These are phyloP conservation scores for Labeo catla DNA, from an alignment of 2,113 vertebrate species.

Conservation along the genomic window DNA sequence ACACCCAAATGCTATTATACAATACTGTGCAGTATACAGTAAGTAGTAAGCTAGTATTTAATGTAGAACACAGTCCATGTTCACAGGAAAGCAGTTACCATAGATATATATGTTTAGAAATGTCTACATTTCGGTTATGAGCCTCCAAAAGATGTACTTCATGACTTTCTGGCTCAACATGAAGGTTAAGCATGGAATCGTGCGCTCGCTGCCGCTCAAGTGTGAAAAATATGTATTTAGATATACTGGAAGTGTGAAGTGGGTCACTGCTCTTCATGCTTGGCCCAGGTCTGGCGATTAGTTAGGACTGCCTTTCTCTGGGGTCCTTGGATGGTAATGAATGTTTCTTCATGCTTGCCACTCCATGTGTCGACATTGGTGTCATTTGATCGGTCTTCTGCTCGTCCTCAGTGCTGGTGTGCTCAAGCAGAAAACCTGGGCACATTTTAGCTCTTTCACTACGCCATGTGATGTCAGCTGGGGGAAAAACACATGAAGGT, in stretches of 20 bases:
- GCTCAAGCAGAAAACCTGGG: slow-evolving; percentile 3
- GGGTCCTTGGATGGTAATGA: slow-evolving; percentile 35
- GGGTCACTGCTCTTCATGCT: slow-evolving; percentile 49
- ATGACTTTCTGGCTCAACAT: background rate
- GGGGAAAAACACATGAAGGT: background rate
- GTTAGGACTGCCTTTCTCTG: slow-evolving; percentile 41
- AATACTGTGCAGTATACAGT: background rate
- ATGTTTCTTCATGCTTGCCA: slow-evolving; percentile 32
- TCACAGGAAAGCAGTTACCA: background rate
- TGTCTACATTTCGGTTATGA: background rate
- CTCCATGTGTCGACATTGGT: background rate
- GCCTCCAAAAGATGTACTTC: background rate
- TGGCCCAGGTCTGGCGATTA: slow-evolving; percentile 31
- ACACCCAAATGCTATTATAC: background rate
- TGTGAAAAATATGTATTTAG: slow-evolving; percentile 58
- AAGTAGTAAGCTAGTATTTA: background rate
- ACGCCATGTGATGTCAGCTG: background rate
- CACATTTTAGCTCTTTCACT: background rate
- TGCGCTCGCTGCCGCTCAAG: slow-evolving; percentile 29
- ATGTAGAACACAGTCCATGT: background rate
- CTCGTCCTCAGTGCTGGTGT: background rate
- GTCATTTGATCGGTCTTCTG: slow-evolving; percentile 24
- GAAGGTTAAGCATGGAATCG: slow-evolving; percentile 27
- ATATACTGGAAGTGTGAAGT: slow-evolving; percentile 53
- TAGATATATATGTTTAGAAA: background rate